Evolutionary conservation across 2,888 invertebrate genomes (phyloP).

Genomic region (Xestia xanthographa): DNA sequence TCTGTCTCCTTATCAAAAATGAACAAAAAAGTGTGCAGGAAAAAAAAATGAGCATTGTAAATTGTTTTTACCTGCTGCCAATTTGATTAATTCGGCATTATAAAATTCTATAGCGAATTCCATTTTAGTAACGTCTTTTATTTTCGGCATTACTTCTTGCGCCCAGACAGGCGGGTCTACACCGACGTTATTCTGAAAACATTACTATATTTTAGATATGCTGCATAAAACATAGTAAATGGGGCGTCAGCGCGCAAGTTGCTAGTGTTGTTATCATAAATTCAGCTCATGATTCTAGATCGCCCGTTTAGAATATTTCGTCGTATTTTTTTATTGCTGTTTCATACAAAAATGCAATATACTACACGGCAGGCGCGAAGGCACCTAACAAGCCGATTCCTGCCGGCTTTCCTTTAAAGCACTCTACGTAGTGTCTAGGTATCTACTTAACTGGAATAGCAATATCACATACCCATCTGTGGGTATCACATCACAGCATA

Average conservation of each 20-base stretch:
- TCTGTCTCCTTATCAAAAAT: not conserved
- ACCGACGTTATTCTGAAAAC: slow-evolving; percentile 84
- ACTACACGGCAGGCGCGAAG: too few species aligned
- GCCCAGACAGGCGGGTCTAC: slow-evolving; percentile 83
- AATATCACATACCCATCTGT: too few species aligned
- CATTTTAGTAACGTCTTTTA: slow-evolving; percentile 86
- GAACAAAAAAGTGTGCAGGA: not conserved
- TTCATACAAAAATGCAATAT: not conserved
- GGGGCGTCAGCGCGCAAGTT: not conserved
- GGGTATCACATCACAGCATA: too few species aligned
- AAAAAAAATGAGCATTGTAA: not conserved
- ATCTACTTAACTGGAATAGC: too few species aligned
- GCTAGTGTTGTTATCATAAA: not conserved
- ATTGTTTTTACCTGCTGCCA: slow-evolving; percentile 82
- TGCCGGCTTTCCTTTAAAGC: too few species aligned
- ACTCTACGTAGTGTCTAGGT: too few species aligned
- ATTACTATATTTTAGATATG: not conserved
- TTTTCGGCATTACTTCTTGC: slow-evolving; percentile 80
- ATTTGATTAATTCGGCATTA: slow-evolving; percentile 78
- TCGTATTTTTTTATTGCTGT: not conserved
- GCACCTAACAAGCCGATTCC: too few species aligned
- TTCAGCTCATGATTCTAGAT: not conserved
- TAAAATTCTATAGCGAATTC: slow-evolving; percentile 84
- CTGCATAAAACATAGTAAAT: not conserved
- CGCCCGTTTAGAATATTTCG: not conserved